These are phyloP conservation scores for Tanypteryx hageni DNA, from an alignment of 2,888 invertebrate species.

Conservation along the genomic window DNA sequence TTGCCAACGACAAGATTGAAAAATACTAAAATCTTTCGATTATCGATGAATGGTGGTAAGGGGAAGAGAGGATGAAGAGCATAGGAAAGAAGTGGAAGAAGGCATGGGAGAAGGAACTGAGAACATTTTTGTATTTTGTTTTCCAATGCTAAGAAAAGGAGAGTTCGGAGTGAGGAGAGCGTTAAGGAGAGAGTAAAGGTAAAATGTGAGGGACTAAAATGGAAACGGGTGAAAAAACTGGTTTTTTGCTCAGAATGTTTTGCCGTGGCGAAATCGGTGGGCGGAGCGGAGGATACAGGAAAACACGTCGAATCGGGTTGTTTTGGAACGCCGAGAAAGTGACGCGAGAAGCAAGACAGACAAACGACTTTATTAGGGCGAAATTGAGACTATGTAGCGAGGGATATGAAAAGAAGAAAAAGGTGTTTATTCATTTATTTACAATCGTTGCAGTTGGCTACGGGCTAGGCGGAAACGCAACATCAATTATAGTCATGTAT, in stretches of 20 bases:
- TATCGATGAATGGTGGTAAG: too few species aligned
- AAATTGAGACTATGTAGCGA: too few species aligned
- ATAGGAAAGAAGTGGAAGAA: neutral
- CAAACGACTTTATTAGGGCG: too few species aligned
- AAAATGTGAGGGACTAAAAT: neutral
- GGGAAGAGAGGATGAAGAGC: too few species aligned
- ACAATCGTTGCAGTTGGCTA: too few species aligned
- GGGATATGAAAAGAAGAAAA: neutral
- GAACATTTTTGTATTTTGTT: neutral
- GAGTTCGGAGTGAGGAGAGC: neutral
- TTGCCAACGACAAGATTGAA: too few species aligned
- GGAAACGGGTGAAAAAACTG: conserved; percentile 32
- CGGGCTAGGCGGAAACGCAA: too few species aligned
- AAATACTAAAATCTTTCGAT: too few species aligned
- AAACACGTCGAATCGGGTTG: conserved; percentile 46
- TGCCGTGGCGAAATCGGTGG: conserved; percentile 8
- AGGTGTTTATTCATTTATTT: too few species aligned
- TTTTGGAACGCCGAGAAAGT: conserved; percentile 36
- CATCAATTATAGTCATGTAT: too few species aligned
- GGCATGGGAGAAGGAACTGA: neutral
- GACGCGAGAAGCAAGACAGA: conserved; percentile 41
- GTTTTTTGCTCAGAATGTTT: conserved; percentile 16
- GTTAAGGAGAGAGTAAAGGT: neutral
- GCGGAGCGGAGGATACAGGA: conserved; percentile 36
- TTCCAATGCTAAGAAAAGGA: neutral